Conservation (phyloP, 2,113 vertebrate species). For the Pterocles burchelli region DNA sequence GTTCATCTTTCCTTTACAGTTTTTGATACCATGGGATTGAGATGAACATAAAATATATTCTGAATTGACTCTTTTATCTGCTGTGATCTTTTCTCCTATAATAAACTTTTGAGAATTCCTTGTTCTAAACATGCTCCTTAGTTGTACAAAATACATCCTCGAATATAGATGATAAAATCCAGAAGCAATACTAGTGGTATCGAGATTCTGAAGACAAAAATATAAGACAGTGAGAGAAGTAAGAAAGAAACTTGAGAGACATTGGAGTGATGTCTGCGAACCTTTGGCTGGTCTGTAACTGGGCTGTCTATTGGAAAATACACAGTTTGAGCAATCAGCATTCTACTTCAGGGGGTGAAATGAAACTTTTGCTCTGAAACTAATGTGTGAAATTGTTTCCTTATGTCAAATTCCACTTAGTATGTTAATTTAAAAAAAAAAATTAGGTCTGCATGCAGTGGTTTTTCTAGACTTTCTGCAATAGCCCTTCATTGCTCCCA, state of each 20-base stretch:
- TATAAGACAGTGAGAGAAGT: not conserved
- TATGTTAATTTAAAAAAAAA: not conserved
- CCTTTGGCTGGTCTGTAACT: constrained; percentile 5
- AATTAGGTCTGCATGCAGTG: not conserved
- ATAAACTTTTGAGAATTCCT: not conserved
- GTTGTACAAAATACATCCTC: not conserved
- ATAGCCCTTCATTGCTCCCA: not conserved
- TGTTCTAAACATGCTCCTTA: not conserved
- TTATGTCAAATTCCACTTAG: not conserved
- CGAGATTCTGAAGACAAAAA: constrained; percentile 36
- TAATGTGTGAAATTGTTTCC: not conserved
- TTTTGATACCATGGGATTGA: not conserved
- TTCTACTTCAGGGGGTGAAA: not conserved
- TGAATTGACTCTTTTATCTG: not conserved
- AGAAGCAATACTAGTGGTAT: not conserved
- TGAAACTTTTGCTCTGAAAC: constrained; percentile 20
- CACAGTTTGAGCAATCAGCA: not conserved
- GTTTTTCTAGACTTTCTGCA: not conserved
- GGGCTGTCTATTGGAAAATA: not conserved
- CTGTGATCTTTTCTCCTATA: not conserved
- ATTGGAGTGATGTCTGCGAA: not conserved
- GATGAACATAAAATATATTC: not conserved
- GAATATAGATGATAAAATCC: not conserved
- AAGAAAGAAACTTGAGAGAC: constrained; percentile 26
- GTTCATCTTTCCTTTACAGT: not conserved